Evolutionary conservation across 1,140 invertebrate genomes (phyloP), one percentile per base, ranked within the genome.

Genomic region (Bombus superbus): DNA sequence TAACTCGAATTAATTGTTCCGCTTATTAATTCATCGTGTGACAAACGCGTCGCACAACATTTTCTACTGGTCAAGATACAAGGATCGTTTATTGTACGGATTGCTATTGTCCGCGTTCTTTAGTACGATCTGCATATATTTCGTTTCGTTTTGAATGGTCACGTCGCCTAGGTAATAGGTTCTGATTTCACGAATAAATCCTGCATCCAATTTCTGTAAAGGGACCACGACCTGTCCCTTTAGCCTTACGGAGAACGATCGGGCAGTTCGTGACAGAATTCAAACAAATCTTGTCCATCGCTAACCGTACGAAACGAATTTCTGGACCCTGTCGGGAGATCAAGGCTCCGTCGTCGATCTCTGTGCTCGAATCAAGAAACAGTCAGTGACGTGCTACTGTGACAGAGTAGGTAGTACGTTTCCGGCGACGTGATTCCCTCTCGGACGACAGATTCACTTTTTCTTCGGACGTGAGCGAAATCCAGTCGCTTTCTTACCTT

Each of bases 201-300:
- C 69, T 84, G 88, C 88, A 84, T 90, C 88, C 88, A 90, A 89
- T 89, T 88, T 89, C 80, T 35, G 15, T 83, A 53, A 81, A 40
- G 73, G 82, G 71, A 38, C 76, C 40, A 47, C 83, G 10, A 35
- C 18, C 44, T 73, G 83, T 83, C 74, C 83, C 76, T 81, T 80
- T 82, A 64, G 35, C 66, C 40, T 78, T 10, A 3, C 53, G 25
- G 42, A 59, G 64, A 86, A 82, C 66, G 88, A 86, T 86, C 82
- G 84, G 75, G 75, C 84, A 89, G 83, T 73, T 83, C 87, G 75
- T 83, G 76, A 53, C 57, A 76, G 75, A 83, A 89, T 85, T 89
- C 88, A 81, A 89, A 86, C 84, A 89, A 89, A 89, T 89, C 84
- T 89, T 86, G 87, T 83, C 80, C 75, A 83, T 86, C 75, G 32